Percentiles rank a stretch among this genome's conserved stretches.
Evolutionary conservation across 2,113 vertebrate genomes (phyloP).

Genomic region (Melanotaenia duboulayi): DNA sequence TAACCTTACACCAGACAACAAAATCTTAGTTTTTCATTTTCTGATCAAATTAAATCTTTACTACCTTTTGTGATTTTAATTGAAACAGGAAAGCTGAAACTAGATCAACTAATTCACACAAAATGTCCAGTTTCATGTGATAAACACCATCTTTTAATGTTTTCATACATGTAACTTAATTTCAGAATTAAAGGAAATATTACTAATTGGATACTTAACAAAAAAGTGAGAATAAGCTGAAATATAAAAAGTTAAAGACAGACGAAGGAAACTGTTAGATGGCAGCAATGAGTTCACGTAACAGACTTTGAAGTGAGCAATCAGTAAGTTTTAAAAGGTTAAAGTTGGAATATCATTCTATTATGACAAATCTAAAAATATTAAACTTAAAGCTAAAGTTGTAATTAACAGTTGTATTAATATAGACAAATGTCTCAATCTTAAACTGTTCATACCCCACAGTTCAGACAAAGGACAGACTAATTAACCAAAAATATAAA

Average conservation of each 20-base stretch:
- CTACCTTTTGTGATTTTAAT: too few species aligned
- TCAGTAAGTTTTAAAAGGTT: not conserved
- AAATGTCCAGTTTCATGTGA: not conserved
- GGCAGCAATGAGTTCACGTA: not conserved
- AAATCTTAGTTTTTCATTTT: not conserved
- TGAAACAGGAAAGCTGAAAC: too few species aligned
- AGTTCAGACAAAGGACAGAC: conserved; percentile 20
- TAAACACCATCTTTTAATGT: not conserved
- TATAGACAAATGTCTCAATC: not conserved
- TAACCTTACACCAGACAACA: not conserved
- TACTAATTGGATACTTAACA: not conserved
- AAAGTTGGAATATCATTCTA: too few species aligned
- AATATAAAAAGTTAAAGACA: not conserved
- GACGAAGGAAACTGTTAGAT: not conserved
- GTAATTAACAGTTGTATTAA: not conserved
- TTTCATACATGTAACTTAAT: not conserved
- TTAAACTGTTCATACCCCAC: not conserved
- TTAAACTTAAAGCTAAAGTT: not conserved
- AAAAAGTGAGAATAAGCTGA: not conserved
- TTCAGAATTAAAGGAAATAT: not conserved
- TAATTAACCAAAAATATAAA: conserved; percentile 54
- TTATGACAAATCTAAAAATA: too few species aligned
- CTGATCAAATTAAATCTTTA: not conserved
- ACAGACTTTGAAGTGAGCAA: not conserved
- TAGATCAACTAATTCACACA: not conserved